These are phyloP conservation scores for Zaprionus ornatus DNA, from an alignment of 1,140 invertebrate genomes.

Conservation along the genomic window DNA sequence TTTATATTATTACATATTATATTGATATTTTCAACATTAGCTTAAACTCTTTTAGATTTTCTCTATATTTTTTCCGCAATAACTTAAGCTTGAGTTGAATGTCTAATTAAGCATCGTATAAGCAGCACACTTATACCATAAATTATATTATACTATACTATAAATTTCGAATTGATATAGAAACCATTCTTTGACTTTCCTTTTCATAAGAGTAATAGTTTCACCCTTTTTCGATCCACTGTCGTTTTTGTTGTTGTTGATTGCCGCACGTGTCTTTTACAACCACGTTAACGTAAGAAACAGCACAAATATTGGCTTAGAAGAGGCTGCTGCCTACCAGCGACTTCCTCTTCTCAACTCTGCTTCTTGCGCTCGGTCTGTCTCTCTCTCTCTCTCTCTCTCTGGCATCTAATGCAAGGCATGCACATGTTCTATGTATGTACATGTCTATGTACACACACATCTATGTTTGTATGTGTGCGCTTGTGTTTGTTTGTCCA, in stretches of 20 bases:
- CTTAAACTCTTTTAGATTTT: no score
- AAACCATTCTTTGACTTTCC: not conserved
- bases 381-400: not conserved
- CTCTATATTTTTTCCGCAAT: no score
- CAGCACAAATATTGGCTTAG: constrained; percentile 43
- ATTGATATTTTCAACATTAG: no score
- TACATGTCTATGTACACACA: not conserved
- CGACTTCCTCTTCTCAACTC: constrained; percentile 5
- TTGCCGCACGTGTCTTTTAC: constrained; percentile 21
- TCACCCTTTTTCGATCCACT: not conserved
- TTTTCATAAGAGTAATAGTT: not conserved
- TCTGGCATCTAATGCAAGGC: constrained; percentile 14
- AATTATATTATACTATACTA: no score
- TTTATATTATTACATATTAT: no score
- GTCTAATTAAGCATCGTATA: not conserved
- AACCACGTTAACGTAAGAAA: constrained; percentile 27
- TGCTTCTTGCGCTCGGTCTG: not conserved
- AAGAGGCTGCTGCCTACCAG: constrained; percentile 12
- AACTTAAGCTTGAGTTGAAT: not conserved
- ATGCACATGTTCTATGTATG: constrained; percentile 31
- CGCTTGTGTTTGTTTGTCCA: constrained; percentile 56
- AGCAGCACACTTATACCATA: not conserved
- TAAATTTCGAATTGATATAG: not conserved
- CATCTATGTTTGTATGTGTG: not conserved
- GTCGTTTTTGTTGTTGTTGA: constrained; percentile 14